Conservation (phyloP, 1,140 invertebrate genomes). For the Pseudomyrmex cubaensis region DNA sequence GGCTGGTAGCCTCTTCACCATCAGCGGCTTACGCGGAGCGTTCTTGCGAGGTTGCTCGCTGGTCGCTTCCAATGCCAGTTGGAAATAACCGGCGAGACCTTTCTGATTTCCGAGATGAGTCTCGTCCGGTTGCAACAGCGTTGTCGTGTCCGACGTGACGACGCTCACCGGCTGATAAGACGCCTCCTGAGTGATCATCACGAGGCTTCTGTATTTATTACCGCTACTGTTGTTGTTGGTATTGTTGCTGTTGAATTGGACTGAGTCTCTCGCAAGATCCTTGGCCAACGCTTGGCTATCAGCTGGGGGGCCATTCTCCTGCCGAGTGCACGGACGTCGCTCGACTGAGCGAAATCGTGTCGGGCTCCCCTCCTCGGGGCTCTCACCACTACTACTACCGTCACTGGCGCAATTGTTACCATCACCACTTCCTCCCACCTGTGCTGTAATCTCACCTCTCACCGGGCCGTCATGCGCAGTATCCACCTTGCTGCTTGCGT, state of each 20-base stretch:
- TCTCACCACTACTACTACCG: slow-evolving; percentile 83
- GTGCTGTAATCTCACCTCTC: slow-evolving; percentile 82
- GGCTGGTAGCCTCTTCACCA: slow-evolving; percentile 67
- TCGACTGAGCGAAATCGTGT: slow-evolving; percentile 83
- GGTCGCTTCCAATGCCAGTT: slow-evolving; percentile 81
- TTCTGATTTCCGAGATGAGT: slow-evolving; percentile 71
- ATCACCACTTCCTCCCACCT: slow-evolving; percentile 85
- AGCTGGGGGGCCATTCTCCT: slow-evolving; percentile 80
- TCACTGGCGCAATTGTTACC: slow-evolving; percentile 83
- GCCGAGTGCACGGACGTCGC: slow-evolving; percentile 81
- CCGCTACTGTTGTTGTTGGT: slow-evolving; percentile 27
- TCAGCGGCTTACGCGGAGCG: slow-evolving; percentile 74
- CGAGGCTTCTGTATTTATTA: slow-evolving; percentile 92
- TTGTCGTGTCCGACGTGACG: slow-evolving; percentile 90
- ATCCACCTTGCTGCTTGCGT: slow-evolving; percentile 48
- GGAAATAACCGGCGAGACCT: slow-evolving; percentile 81
- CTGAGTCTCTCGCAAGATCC: slow-evolving; percentile 64
- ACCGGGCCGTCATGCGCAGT: slow-evolving; percentile 79
- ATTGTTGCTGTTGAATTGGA: slow-evolving; percentile 21
- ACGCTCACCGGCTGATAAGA: slow-evolving; percentile 88
- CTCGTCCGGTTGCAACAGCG: slow-evolving; percentile 86
- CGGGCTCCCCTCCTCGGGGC: slow-evolving; percentile 84
- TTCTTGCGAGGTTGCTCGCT: slow-evolving; percentile 74
- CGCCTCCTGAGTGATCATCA: slow-evolving; percentile 92
- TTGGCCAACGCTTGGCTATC: slow-evolving; percentile 60